A percentile compares a stretch with the other conserved stretches of the same genome.
Conservation (phyloP, 2,113 vertebrate species). For the Diadophis punctatus region DNA sequence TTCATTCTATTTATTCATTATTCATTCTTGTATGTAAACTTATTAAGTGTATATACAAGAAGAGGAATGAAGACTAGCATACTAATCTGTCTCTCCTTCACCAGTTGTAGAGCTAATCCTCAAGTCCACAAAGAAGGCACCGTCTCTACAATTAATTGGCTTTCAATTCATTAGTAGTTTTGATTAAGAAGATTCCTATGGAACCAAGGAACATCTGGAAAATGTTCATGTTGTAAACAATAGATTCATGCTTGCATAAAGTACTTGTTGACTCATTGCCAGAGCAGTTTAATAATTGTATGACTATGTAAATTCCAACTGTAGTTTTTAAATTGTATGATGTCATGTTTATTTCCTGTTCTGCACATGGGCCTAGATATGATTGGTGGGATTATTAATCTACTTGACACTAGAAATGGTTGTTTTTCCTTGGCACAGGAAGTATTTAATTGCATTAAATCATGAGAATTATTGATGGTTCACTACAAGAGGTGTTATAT, state of each 20-base stretch:
- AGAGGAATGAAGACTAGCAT: background rate
- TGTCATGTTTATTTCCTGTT: conserved; percentile 42
- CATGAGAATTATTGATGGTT: background rate
- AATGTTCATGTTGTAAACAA: background rate
- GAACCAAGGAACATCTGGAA: background rate
- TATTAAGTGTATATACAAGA: background rate
- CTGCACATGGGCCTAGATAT: conserved; percentile 4
- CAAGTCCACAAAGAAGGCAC: background rate
- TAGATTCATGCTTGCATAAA: background rate
- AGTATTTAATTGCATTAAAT: conserved; percentile 17
- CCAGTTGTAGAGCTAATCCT: background rate
- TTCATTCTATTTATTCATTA: background rate
- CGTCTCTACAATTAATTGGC: background rate
- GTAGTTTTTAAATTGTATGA: conserved; percentile 31
- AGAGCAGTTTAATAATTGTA: conserved; percentile 41
- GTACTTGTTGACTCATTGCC: conserved; percentile 32
- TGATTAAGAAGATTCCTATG: background rate
- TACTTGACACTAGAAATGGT: background rate
- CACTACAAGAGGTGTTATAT: background rate
- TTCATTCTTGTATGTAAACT: background rate
- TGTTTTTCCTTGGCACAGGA: conserved; percentile 20
- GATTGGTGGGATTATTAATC: background rate
- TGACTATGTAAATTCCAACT: conserved; percentile 18
- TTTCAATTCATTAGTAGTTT: background rate
- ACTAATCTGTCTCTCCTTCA: background rate